phyloP scores from a whole-genome alignment of 2,797 vertebrate species.

The Dendrocincla tyrannina region DNA sequence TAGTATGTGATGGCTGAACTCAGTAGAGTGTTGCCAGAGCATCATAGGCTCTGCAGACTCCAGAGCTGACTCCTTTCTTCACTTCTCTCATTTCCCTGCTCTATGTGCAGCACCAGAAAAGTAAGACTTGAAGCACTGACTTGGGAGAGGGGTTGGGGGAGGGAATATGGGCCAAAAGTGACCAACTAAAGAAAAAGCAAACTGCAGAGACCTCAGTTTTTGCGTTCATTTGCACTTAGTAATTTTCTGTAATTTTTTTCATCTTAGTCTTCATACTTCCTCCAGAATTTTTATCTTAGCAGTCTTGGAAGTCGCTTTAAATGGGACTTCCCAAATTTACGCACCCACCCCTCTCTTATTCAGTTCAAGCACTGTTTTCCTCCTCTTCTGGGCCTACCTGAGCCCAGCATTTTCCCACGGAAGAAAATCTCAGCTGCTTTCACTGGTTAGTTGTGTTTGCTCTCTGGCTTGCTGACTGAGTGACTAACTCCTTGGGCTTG shows the following conservation, averaged over 20 bases:
- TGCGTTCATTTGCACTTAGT: background rate
- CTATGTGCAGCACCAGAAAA: fast-evolving
- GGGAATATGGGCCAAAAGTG: background rate
- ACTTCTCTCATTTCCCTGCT: background rate
- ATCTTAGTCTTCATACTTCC: background rate
- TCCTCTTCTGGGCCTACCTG: background rate
- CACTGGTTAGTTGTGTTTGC: background rate
- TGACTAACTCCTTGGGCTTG: background rate
- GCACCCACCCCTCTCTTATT: fast-evolving
- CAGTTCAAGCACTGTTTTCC: background rate
- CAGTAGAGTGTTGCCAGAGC: background rate
- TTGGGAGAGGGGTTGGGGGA: background rate
- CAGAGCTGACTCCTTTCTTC: background rate
- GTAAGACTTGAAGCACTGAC: background rate
- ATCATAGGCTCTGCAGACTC: background rate
- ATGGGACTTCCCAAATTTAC: background rate
- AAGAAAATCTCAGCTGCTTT: background rate
- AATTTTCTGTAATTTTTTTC: background rate
- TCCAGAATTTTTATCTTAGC: background rate
- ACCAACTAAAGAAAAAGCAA: background rate
- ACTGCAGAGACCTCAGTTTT: background rate
- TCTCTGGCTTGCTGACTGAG: background rate
- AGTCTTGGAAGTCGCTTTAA: background rate
- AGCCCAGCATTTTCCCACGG: background rate
- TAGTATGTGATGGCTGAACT: background rate